A percentile compares a stretch with the other conserved stretches of the same genome.
Conservation (phyloP, 2,113 vertebrate species). For the Syrrhaptes paradoxus region DNA sequence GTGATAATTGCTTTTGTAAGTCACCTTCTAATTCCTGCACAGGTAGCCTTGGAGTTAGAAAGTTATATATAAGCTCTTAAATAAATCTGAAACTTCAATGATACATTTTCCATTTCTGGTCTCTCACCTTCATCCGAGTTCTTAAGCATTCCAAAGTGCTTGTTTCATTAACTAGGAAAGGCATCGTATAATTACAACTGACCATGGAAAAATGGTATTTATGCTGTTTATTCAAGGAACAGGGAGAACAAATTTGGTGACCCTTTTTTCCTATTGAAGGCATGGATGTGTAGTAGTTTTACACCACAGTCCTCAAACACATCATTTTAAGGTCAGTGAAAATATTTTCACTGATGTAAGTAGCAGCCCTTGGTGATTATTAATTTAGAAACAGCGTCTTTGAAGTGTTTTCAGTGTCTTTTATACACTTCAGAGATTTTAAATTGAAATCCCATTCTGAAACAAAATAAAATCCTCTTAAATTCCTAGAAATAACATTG, state of each 20-base stretch:
- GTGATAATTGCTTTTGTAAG: conserved; percentile 56
- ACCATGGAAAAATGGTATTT: background rate
- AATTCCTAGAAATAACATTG: background rate
- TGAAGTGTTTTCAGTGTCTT: background rate
- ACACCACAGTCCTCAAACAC: background rate
- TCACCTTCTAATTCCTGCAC: conserved; percentile 47
- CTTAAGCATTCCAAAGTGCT: background rate
- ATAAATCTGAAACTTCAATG: background rate
- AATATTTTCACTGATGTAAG: background rate
- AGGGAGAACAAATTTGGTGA: background rate
- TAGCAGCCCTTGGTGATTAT: background rate
- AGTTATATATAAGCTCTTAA: conserved; percentile 52
- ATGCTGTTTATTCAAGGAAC: background rate
- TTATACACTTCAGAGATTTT: background rate
- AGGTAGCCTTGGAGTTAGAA: conserved; percentile 25
- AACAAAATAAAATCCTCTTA: background rate
- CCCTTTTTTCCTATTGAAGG: background rate
- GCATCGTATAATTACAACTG: background rate
- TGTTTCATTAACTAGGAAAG: conserved; percentile 3
- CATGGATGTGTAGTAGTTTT: background rate
- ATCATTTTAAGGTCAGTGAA: background rate
- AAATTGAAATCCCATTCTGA: background rate
- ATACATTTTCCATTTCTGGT: background rate
- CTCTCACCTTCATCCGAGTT: background rate
- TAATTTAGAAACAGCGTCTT: background rate